Evolutionary conservation across 2,113 vertebrate species (phyloP).

Genomic region (Catagonus wagneri): DNA sequence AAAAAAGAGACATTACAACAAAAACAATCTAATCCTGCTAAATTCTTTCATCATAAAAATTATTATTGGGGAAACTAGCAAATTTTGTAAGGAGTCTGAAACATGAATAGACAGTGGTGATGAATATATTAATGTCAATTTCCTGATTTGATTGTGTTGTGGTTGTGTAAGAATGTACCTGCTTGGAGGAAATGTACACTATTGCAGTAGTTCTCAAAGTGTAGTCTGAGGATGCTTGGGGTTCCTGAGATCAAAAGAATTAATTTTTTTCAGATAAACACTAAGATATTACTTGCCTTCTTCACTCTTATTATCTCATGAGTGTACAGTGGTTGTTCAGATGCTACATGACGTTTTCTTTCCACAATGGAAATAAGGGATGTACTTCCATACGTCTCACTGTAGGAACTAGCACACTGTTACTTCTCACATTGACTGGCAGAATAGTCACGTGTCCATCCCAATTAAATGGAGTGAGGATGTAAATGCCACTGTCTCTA

Average conservation of each 20-base stretch:
- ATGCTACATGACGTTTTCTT: background rate
- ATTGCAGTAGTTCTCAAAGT: background rate
- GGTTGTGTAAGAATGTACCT: background rate
- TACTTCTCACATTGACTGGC: background rate
- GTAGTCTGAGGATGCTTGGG: background rate
- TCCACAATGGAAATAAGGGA: background rate
- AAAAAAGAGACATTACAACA: background rate
- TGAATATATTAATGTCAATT: background rate
- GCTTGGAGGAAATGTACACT: background rate
- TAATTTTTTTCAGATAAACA: background rate
- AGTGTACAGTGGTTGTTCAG: background rate
- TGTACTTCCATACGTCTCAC: background rate
- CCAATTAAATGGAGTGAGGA: background rate
- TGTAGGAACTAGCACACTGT: background rate
- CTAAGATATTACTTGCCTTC: background rate
- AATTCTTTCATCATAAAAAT: background rate
- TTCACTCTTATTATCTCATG: background rate
- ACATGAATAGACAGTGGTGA: background rate
- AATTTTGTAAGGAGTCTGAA: background rate
- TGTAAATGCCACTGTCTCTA: background rate
- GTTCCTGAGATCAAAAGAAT: background rate
- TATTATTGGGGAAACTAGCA: background rate
- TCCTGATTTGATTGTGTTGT: background rate
- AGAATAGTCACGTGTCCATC: background rate
- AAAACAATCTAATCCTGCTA: background rate